Evolutionary conservation across 2,797 vertebrate species (phyloP), one percentile per base, ranked within the genome.

Genomic region (Paratrypauchen microcephalus): DNA sequence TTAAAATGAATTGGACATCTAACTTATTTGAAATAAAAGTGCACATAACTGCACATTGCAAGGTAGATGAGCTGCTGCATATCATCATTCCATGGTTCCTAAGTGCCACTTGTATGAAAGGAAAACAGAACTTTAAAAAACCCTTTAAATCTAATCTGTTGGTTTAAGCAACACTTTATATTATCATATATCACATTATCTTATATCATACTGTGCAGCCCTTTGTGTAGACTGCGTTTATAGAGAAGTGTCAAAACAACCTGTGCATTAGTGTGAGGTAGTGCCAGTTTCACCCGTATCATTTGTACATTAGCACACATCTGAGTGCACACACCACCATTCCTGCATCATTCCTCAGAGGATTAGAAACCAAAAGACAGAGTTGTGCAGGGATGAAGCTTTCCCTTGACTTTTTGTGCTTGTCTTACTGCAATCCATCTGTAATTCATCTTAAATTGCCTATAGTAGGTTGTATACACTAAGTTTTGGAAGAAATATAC

Each of bases 241-340:
- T 59, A 61, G 56, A 24, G 78, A 72, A 73, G 73, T 88, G 86
- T 85, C 75, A 87, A 87, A 87, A 85, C 85, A 89, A 70, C 60
- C 76, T 72, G 65, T 48, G 64, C 70, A 87, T 86, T 50, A 74
- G 74, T 83, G 90, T 84, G 72, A 79, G 74, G 84, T 87, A 81
- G 86, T 91, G 90, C 90, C 93, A 89, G 94, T 93, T 94, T 92
- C 93, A 93, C 83, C 89, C 84, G 26, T 93, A 92, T 95, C 93
- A 89, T 88, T 90, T 95, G 87, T 90, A 82, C 69, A 80, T 89
- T 92, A 91, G 93, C 92, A 93, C 92, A 92, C 90, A 93, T 93
- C 32, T 94, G 90, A 93, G 93, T 84, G 91, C 90, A 80, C 92
- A 92, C 92, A 93, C 83, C 89, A 86, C 90, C 88, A 76, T 92